Evolutionary conservation across 1,140 invertebrate genomes (phyloP), one percentile per base, ranked within the genome.

Genomic region (Ceratoteleas bidentatus): DNA sequence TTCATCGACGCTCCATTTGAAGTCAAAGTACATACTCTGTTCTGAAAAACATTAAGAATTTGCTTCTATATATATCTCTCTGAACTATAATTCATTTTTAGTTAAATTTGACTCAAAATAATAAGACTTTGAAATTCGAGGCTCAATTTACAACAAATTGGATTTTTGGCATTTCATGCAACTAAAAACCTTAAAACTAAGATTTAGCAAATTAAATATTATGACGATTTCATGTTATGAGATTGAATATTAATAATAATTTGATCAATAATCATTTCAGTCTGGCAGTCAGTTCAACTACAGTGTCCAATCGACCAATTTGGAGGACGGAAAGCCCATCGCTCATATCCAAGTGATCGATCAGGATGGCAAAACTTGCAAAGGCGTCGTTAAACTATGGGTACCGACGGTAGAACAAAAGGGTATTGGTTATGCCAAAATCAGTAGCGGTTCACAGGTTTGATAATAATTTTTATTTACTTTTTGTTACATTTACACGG

Each of bases 301-400:
- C 8, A 47, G 3, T 2, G 38, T 75, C 2, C 6, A 52, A 4
- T 15, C 54, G 4, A 53, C 47, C 1, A 60, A 75, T 2, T 7
- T 24, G 0, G 14, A 45, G 0, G 16, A 66, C 36, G 56, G 56
- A 34, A 43, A 54, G 15, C 60, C 60, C 3, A 45, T 60, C 0
- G 54, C 24, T 0, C 32, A 58, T 3, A 15, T 70, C 15, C 49
- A 49, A 9, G 3, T 57, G 0, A 10, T 0, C 0, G 33, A 54
- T 0, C 0, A 53, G 6, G 2, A 76, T 8, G 10, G 64, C 15
- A 9, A 11, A 2, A 6, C 1, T 0, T 0, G 45, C n/a, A 74
- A 73, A 32, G 86, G 62, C 36, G 2, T 66, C 15, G 0, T 89
- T 15, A 86, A 52, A 13, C 77, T 70, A 6, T 91, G 86, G 88